phyloP scores from a whole-genome alignment of 1,140 invertebrate species.

The Anagrus nilaparvatae region DNA sequence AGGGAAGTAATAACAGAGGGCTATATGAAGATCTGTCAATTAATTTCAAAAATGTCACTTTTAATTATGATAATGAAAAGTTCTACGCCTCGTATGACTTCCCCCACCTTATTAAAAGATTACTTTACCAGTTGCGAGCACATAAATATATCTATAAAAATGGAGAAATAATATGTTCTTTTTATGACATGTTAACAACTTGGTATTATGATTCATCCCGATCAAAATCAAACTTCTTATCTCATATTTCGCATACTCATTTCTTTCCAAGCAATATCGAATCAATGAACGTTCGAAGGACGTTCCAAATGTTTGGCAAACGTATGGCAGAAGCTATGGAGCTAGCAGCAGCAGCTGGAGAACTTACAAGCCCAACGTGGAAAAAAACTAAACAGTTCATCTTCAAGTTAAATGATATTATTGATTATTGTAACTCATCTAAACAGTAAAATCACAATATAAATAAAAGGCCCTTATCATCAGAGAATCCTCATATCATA shows the following conservation, averaged over 20 bases:
- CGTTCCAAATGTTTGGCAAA: constrained; percentile 16
- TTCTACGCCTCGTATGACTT: constrained; percentile 12
- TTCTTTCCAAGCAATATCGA: constrained; percentile 17
- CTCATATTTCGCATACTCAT: constrained; percentile 18
- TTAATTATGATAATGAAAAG: not conserved
- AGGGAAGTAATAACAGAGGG: not conserved
- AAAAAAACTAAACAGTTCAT: constrained; percentile 11
- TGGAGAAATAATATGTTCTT: constrained; percentile 13
- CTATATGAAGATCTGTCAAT: not conserved
- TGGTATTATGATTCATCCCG: constrained; percentile 10
- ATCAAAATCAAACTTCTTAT: constrained; percentile 16
- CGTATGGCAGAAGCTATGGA: constrained; percentile 11
- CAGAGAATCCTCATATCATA: not conserved
- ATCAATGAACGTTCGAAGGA: constrained; percentile 19
- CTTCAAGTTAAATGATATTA: constrained; percentile 14
- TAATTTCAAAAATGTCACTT: not conserved
- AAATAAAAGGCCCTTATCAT: not conserved
- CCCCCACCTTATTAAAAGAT: constrained; percentile 18
- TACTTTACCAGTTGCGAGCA: constrained; percentile 9
- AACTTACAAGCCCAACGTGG: constrained; percentile 10
- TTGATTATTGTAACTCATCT: constrained; percentile 15
- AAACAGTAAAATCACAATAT: constrained; percentile 2
- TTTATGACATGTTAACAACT: constrained; percentile 19
- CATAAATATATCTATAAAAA: constrained; percentile 12
- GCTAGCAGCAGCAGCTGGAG: constrained; percentile 12